Conservation (phyloP, 2,888 invertebrate genomes). For the Scaptomyza parva region DNA sequence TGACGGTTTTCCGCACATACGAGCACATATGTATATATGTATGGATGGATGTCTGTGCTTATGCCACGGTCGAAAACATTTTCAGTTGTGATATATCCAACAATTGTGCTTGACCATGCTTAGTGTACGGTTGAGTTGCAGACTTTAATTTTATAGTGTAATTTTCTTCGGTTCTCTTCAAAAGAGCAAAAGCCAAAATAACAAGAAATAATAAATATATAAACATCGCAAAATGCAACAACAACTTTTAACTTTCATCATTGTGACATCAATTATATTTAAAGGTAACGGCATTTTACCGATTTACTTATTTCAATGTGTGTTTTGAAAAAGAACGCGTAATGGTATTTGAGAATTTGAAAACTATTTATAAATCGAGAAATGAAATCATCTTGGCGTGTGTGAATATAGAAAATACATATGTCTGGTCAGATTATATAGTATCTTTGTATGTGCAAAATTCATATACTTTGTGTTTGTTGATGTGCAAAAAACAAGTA, state of each 20-base stretch:
- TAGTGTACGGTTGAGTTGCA: slow-evolving; percentile 41
- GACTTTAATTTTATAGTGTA: slow-evolving; percentile 46
- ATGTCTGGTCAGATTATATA: slow-evolving; percentile 10
- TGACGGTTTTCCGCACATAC: slow-evolving; percentile 38
- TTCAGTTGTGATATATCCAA: slow-evolving; percentile 63
- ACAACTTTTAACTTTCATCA: slow-evolving; percentile 39
- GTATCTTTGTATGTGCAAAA: slow-evolving; percentile 12
- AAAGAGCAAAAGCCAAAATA: slow-evolving; percentile 25
- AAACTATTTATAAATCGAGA: slow-evolving; percentile 71
- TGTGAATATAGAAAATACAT: slow-evolving; percentile 29
- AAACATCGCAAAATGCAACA: slow-evolving; percentile 52
- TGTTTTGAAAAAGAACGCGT: not conserved
- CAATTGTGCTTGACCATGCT: slow-evolving; percentile 65
- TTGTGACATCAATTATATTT: slow-evolving; percentile 50
- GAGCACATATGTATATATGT: slow-evolving; percentile 2
- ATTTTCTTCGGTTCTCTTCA: slow-evolving; percentile 34
- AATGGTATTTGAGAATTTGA: slow-evolving; percentile 21
- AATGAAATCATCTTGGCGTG: slow-evolving; percentile 69
- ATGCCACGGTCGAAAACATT: slow-evolving; percentile 42
- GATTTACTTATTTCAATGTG: not conserved
- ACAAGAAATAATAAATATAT: slow-evolving; percentile 10
- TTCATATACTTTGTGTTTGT: slow-evolving; percentile 17
- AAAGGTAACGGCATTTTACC: slow-evolving; percentile 20
- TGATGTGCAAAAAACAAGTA: not conserved
- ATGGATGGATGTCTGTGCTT: slow-evolving; percentile 5